These are phyloP conservation scores for Pardalotus punctatus DNA, from an alignment of 2,113 vertebrate genomes.

Conservation along the genomic window DNA sequence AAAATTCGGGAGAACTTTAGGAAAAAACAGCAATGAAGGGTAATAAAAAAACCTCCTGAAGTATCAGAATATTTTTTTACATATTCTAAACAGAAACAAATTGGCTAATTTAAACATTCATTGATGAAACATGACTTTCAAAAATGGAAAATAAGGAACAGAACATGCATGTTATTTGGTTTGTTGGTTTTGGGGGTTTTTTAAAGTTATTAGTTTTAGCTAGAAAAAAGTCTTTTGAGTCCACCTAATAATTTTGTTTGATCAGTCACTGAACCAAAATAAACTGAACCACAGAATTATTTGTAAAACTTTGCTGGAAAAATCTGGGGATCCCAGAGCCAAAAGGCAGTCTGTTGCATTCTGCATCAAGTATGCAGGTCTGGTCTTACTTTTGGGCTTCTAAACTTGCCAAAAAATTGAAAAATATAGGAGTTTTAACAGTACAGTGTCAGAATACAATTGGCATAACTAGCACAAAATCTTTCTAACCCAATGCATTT, in stretches of 20 bases:
- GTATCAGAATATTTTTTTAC: not conserved
- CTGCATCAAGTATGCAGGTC: not conserved
- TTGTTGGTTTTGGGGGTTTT: not conserved
- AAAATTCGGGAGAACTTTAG: not conserved
- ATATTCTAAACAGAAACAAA: not conserved
- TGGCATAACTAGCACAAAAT: not conserved
- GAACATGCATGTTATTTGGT: rapidly evolving
- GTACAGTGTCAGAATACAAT: not conserved
- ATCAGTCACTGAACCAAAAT: not conserved
- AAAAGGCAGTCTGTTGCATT: not conserved
- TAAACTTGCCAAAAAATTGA: not conserved
- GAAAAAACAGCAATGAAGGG: not conserved
- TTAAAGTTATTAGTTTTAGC: not conserved
- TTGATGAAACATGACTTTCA: not conserved
- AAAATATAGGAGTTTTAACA: not conserved
- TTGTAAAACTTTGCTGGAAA: not conserved
- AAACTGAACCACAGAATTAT: not conserved
- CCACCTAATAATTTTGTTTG: not conserved
- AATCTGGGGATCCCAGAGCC: not conserved
- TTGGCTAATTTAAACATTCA: not conserved
- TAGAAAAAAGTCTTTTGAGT: not conserved
- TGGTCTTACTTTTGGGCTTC: not conserved
- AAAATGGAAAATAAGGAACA: not conserved
- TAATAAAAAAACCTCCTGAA: not conserved
- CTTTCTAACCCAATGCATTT: not conserved